These are phyloP conservation scores for Eudemis profundana DNA, from an alignment of 2,888 invertebrate genomes.

Conservation along the genomic window DNA sequence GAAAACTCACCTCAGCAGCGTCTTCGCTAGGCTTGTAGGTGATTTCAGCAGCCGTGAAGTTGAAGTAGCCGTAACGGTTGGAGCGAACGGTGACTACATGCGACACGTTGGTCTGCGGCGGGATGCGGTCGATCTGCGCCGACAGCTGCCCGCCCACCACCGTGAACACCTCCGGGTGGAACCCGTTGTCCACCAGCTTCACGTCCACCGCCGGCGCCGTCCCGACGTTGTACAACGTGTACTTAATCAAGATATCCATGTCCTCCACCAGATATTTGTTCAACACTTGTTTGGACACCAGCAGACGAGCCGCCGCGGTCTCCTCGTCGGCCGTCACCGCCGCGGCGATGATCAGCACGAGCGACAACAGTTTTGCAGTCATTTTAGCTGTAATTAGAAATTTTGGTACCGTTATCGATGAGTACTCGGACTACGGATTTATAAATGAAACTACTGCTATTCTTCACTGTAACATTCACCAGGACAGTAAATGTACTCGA, in stretches of 20 bases:
- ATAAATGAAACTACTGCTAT: slow-evolving; percentile 36
- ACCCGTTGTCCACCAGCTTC: slow-evolving; percentile 94
- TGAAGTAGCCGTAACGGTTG: slow-evolving; percentile 96
- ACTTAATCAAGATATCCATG: slow-evolving; percentile 98
- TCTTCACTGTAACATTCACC: slow-evolving; percentile 42
- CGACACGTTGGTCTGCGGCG: slow-evolving; percentile 96
- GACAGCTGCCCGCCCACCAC: slow-evolving; percentile 94
- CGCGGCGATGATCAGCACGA: slow-evolving; percentile 76
- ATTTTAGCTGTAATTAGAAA: slow-evolving; percentile 70
- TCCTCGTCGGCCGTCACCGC: slow-evolving; percentile 87
- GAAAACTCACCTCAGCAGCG: slow-evolving; percentile 86
- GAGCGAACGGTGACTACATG: slow-evolving; percentile 97
- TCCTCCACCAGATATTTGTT: slow-evolving; percentile 98
- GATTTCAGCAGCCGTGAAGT: slow-evolving; percentile 98
- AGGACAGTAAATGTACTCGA: slow-evolving; percentile 32
- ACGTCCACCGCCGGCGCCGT: slow-evolving; percentile 95
- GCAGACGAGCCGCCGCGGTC: slow-evolving; percentile 91
- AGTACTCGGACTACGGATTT: slow-evolving; percentile 19
- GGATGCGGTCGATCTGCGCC: slow-evolving; percentile 94
- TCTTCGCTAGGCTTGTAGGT: slow-evolving; percentile 95
- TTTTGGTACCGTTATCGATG: slow-evolving; percentile 44
- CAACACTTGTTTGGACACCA: slow-evolving; percentile 96
- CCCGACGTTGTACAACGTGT: slow-evolving; percentile 97
- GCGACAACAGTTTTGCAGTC: slow-evolving; percentile 75
- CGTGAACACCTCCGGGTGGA: slow-evolving; percentile 96